A percentile compares a stretch with the other conserved stretches of the same genome.
Evolutionary conservation across 2,888 invertebrate species (phyloP).

Genomic region (Lathronympha strigana): DNA sequence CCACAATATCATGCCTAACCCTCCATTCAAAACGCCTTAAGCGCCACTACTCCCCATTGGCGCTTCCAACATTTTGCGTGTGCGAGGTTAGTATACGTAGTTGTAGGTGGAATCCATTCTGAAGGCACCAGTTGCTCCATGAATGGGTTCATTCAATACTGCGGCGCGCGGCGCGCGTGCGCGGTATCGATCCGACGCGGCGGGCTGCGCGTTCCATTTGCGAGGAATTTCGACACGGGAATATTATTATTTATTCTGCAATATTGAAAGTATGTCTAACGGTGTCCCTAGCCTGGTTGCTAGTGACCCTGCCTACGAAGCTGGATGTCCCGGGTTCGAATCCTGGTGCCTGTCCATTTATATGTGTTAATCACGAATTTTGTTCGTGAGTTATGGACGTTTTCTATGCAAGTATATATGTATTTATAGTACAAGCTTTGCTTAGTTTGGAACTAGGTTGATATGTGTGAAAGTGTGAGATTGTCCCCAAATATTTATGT

Average conservation of each 20-base stretch:
- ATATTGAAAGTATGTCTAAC: too few species aligned
- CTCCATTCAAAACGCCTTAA: background rate
- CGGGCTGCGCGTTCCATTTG: slow-evolving; percentile 44
- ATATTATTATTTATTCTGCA: background rate
- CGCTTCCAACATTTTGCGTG: background rate
- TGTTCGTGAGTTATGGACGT: too few species aligned
- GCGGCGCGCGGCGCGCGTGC: slow-evolving; percentile 59
- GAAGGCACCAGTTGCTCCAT: slow-evolving; percentile 72
- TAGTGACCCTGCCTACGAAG: too few species aligned
- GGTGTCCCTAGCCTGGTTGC: too few species aligned
- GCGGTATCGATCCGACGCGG: slow-evolving; percentile 64
- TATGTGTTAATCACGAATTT: too few species aligned
- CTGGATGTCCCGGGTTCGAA: too few species aligned
- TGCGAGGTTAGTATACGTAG: slow-evolving; percentile 44
- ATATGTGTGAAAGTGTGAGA: too few species aligned
- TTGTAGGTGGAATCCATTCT: slow-evolving; percentile 62
- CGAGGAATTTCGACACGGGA: background rate
- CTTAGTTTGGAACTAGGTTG: too few species aligned
- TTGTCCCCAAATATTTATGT: too few species aligned
- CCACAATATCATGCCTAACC: background rate
- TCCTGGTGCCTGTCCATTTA: too few species aligned
- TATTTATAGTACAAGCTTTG: too few species aligned
- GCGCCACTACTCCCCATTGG: background rate
- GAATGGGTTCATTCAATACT: slow-evolving; percentile 77
- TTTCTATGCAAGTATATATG: too few species aligned